Evolutionary conservation across 2,888 invertebrate species (phyloP), one percentile per base, ranked within the genome.

Genomic region (Encarsia formosa): DNA sequence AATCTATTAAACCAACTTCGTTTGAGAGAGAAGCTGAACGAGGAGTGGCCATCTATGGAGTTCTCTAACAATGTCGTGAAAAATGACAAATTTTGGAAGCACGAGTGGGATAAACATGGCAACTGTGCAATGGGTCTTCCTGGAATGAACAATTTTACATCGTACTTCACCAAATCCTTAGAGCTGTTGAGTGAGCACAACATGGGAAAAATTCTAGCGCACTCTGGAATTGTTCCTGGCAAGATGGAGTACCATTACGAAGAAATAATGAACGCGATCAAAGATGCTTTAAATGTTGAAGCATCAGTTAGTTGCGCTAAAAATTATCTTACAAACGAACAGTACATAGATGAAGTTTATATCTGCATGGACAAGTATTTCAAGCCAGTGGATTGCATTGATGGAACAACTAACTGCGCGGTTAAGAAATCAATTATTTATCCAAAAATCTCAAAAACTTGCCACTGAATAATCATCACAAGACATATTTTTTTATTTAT

Each of bases 91-190:
- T 55, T 54, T 18, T 55, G 55, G 55, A 16, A 15, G 2, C 37
- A 55, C 44, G 50, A 54, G 20, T 54, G 51, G 50, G 6, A 37
- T 0, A 54, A 54, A 29, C 50, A 51, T 11, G 54, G 54, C 1
- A 51, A 47, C 5, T 53, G 53, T 31, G 49, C 53, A 3, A 1
- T 35, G 19, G 13, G 29, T 1, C 4, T 51, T 5, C 2, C 37
- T 2, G 19, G 16, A 0, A 50, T 40, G 2, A 47, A 51, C n/a
- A 19, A 11, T 1, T 13, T 35, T 3, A 22, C 18, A 5, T 51
- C 50, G 11, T 51, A 54, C 20, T 43, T 54, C 15, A 18, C 22
- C 2, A 43, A 29, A 8, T 5, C 50, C 2, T 1, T 48, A 2
- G 3, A 43, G 11, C 4, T 54, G n/a, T 6, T 43, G 11, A n/a